Conservation (phyloP, 2,797 vertebrate species). For the Delichon dasypus region DNA sequence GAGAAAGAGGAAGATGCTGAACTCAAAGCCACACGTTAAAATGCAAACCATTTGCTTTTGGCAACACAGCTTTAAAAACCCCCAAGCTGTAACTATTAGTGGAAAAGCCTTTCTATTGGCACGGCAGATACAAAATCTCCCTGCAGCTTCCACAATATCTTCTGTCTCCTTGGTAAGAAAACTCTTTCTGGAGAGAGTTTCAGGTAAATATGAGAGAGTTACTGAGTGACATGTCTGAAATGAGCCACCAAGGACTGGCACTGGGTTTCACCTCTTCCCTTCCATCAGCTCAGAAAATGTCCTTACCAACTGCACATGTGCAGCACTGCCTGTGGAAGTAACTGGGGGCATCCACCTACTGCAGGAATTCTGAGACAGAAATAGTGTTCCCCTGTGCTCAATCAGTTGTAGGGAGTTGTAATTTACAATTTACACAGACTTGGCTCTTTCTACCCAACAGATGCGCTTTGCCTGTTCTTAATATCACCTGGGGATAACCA, state of each 20-base stretch:
- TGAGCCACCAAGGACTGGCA: neutral
- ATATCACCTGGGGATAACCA: neutral
- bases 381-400: rapidly evolving
- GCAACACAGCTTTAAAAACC: neutral
- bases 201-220: neutral
- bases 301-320: neutral
- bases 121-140: slow-evolving; percentile 52
- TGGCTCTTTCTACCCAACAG: neutral
- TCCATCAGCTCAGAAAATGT: rapidly evolving
- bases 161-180: slow-evolving; percentile 61
- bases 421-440: neutral
- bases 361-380: neutral
- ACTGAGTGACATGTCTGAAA: neutral
- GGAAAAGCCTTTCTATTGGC: neutral
- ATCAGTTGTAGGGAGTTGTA: neutral
- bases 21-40: neutral
- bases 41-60: neutral
- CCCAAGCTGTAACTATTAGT: neutral
- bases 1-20: neutral
- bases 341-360: neutral
- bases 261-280: neutral
- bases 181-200: neutral
- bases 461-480: neutral
- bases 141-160: slow-evolving; percentile 33
- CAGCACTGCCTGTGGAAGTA: neutral